A percentile compares a stretch with the other conserved stretches of the same genome.
phyloP scores from a whole-genome alignment of 1,140 invertebrate genomes.

The Belonocnema kinseyi region DNA sequence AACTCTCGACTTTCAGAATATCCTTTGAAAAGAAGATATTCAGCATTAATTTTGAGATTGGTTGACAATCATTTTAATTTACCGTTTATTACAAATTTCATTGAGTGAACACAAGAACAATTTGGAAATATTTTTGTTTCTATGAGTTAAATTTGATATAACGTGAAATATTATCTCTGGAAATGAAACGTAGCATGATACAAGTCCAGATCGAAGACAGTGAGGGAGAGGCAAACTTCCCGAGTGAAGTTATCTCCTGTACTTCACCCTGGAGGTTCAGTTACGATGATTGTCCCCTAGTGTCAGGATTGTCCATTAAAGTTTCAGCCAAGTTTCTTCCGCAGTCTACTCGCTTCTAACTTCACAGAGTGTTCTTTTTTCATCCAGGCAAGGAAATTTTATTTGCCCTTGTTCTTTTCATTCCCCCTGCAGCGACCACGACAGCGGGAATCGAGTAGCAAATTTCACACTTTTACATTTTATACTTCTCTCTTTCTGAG shows the following conservation, averaged over 20 bases:
- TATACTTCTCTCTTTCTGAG: constrained; percentile 2
- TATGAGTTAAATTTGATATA: background rate
- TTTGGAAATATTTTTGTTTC: too few species aligned
- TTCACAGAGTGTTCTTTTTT: constrained; percentile 50
- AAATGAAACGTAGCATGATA: constrained; percentile 20
- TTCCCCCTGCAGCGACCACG: constrained; percentile 34
- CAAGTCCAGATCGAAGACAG: constrained; percentile 25
- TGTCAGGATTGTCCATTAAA: constrained; percentile 65
- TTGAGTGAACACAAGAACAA: too few species aligned
- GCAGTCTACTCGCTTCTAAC: constrained; percentile 58
- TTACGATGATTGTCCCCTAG: constrained; percentile 62
- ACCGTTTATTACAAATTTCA: too few species aligned
- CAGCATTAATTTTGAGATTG: too few species aligned
- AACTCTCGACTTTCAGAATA: too few species aligned
- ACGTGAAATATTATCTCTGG: constrained; percentile 7
- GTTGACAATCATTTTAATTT: too few species aligned
- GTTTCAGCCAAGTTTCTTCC: constrained; percentile 62
- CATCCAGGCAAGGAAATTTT: constrained; percentile 44
- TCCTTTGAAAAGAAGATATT: too few species aligned
- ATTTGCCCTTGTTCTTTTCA: constrained; percentile 39
- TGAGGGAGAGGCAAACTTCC: constrained; percentile 50
- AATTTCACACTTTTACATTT: constrained; percentile 26
- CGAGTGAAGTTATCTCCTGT: constrained; percentile 53
- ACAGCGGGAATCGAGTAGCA: constrained; percentile 19
- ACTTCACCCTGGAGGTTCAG: constrained; percentile 58